Conservation (phyloP, 30 jellyfish, hydroid and myxozoan species). For the Hydra vulgaris region DNA sequence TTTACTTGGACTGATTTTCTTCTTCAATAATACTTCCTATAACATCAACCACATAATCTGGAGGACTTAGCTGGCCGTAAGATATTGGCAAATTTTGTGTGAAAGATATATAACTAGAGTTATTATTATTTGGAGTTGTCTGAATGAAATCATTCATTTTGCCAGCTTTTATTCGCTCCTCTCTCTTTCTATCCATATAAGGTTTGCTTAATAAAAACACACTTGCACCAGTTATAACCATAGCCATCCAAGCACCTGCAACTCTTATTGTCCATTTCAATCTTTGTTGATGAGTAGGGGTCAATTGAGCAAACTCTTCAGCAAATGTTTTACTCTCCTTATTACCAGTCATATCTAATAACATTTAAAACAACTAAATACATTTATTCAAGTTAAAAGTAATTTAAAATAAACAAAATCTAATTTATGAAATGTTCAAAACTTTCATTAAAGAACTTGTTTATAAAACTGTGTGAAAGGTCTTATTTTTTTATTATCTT, state of each 20-base stretch:
- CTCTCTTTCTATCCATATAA: constrained; percentile 28
- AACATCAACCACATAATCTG: constrained; percentile 10
- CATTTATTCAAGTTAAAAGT: too few species aligned
- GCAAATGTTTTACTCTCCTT: neutral
- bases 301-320: constrained; percentile 3
- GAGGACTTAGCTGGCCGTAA: constrained; percentile 24
- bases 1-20: neutral
- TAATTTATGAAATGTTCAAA: too few species aligned
- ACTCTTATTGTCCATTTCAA: constrained; percentile 26
- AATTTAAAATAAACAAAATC: too few species aligned
- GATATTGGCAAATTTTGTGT: too few species aligned
- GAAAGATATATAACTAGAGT: too few species aligned
- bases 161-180: constrained; percentile 30
- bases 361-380: too few species aligned
- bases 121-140: neutral
- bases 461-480: too few species aligned
- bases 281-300: constrained; percentile 16
- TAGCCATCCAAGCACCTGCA: constrained; percentile 24
- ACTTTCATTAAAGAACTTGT: too few species aligned
- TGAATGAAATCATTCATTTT: constrained; percentile 4
- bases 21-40: neutral
- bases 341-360: neutral
- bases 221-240: constrained; percentile 28
- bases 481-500: too few species aligned
- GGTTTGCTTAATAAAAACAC: constrained; percentile 28